Evolutionary conservation across 2,888 invertebrate genomes (phyloP).

Genomic region (Drosophila kokeensis): DNA sequence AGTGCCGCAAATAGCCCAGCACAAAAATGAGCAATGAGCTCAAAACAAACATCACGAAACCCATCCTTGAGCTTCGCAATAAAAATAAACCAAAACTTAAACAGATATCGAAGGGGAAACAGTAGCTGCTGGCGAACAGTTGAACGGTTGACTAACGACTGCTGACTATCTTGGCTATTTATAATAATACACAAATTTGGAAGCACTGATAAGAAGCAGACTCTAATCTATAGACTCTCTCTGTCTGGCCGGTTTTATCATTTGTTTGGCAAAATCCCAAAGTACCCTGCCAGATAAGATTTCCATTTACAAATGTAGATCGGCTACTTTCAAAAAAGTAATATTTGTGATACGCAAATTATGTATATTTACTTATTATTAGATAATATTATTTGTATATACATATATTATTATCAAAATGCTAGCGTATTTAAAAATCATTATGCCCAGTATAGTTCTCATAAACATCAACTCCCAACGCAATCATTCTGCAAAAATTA

Average conservation of each 20-base stretch:
- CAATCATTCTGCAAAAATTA: not conserved
- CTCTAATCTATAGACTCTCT: not conserved
- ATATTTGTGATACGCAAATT: not conserved
- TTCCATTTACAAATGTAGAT: not conserved
- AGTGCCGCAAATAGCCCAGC: conserved; percentile 54
- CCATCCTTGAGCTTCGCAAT: conserved; percentile 44
- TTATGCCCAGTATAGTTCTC: not conserved
- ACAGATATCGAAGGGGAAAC: not conserved
- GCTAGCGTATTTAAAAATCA: not conserved
- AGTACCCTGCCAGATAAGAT: not conserved
- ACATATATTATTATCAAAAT: not conserved
- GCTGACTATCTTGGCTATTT: not conserved
- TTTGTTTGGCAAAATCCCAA: conserved; percentile 10
- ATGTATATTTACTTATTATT: not conserved
- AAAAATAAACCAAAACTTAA: not conserved
- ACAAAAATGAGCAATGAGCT: conserved; percentile 45
- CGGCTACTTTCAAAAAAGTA: not conserved
- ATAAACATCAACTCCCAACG: not conserved
- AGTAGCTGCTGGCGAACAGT: not conserved
- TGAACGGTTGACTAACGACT: not conserved
- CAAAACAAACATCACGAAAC: conserved; percentile 48
- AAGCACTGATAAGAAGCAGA: conserved; percentile 19
- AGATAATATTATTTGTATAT: not conserved
- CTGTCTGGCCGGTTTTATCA: not conserved
- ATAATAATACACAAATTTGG: not conserved